These are phyloP conservation scores for Deroplatys truncata DNA, from an alignment of 2,888 invertebrate genomes.

Conservation along the genomic window DNA sequence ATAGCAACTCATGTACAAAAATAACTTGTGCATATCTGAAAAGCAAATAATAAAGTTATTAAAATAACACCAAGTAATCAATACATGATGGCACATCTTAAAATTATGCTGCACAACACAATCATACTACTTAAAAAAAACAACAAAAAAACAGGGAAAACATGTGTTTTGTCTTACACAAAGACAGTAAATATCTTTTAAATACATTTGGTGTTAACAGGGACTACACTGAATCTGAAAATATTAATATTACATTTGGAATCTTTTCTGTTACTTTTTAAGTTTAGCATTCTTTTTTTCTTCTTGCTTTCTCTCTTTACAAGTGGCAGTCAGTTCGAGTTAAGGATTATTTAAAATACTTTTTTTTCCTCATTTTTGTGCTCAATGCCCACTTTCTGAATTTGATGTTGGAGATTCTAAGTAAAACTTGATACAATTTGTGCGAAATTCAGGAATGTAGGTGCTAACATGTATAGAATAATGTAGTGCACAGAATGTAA, in stretches of 20 bases:
- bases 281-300: not conserved
- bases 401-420: not conserved
- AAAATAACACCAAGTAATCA: not conserved
- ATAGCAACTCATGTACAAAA: not conserved
- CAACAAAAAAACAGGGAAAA: not conserved
- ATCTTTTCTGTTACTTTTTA: not conserved
- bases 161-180: not conserved
- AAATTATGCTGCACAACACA: not conserved
- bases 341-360: not conserved
- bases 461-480: not conserved
- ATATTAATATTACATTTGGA: not conserved
- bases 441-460: not conserved
- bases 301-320: not conserved
- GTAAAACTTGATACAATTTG: not conserved
- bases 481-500: not conserved
- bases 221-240: not conserved
- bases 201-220: not conserved
- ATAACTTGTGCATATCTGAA: not conserved
- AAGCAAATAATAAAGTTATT: not conserved
- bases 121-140: not conserved
- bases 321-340: not conserved
- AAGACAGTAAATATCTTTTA: not conserved
- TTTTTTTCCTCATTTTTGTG: not conserved
- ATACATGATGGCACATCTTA: not conserved
- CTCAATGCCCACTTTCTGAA: not conserved